Base-by-base conservation (phyloP, 2,888 invertebrate species). In the Mactromeris polynyma region DNA sequence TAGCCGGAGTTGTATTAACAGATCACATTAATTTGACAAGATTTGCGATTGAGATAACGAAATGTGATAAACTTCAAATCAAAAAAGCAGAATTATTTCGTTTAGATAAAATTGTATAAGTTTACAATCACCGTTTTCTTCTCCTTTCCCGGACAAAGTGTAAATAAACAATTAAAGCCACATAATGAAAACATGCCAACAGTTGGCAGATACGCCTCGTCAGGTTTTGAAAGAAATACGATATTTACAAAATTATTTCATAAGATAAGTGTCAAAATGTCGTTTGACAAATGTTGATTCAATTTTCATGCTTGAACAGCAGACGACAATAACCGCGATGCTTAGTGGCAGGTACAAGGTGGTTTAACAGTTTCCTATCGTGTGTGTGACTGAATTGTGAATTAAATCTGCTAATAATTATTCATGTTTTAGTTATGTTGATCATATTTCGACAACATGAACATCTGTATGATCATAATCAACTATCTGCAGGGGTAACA, bases 121-220 rank as follows among this genome's bases (percentile, higher is more conserved):
- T 64, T 64, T 64, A 9, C 26, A 26, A 11, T 26, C 11, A n/a
- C 26, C 26, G 11, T 26, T n/a, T 26, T 26, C 58, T 64, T 26
- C 26, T n/a, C 6, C 58, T 26, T 64, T 64, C 26, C n/a, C 9
- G 26, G 58, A 64, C 26, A 9, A 4, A 26, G 58, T 64, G 58
- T 64, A 64, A 6, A 64, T 64, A 64, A 64, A 64, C 58, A 64
- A 64, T 64, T 64, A 26, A 64, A 64, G n/a, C 58, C 58, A 64
- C 58, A 64, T 64, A 64, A 64, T 26, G 58, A 64, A 64, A 64
- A 64, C 58, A 64, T 64, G 58, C 26, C 58, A 64, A 64, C 58
- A 2, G 26, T 11, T 26, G 58, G 26, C 58, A 26, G 58, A 26
- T 64, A 21, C 58, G 26, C 58, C 58, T 26, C n/a, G 26, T 26